Evolutionary conservation across 2,797 vertebrate genomes (phyloP).

Genomic region (Phataginus tetradactyla): DNA sequence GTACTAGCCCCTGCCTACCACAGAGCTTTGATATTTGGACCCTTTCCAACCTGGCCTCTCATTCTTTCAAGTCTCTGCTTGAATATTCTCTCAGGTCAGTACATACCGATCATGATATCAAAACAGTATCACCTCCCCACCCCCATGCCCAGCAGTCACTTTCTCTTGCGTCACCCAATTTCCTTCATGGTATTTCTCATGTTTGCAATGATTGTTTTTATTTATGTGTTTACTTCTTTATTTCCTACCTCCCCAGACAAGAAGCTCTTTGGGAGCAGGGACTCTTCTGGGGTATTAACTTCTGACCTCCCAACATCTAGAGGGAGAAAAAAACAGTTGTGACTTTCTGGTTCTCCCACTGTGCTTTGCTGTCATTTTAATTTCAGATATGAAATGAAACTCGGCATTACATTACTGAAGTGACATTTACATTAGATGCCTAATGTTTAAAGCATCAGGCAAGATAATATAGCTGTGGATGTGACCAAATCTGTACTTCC

Average conservation of each 20-base stretch:
- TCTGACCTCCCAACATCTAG: background rate
- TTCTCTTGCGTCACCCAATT: background rate
- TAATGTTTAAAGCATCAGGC: background rate
- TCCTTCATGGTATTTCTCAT: background rate
- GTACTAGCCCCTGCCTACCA: background rate
- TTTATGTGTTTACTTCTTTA: slow-evolving; percentile 16
- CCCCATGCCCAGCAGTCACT: background rate
- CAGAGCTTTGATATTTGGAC: background rate
- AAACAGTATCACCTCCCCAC: background rate
- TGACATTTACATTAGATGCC: background rate
- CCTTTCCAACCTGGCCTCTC: background rate
- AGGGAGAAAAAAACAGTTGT: background rate
- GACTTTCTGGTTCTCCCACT: background rate
- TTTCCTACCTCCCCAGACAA: background rate
- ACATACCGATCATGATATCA: background rate
- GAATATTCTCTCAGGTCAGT: background rate
- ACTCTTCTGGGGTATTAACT: background rate
- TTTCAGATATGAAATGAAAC: background rate
- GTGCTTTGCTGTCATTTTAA: background rate
- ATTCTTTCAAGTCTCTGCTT: background rate
- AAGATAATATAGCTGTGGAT: background rate
- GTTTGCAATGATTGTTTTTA: background rate
- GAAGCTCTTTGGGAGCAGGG: background rate
- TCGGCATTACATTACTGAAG: background rate
- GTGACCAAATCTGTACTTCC: background rate